These are phyloP conservation scores for Hypomecis punctinalis DNA, from an alignment of 2,888 invertebrate genomes.

Conservation along the genomic window DNA sequence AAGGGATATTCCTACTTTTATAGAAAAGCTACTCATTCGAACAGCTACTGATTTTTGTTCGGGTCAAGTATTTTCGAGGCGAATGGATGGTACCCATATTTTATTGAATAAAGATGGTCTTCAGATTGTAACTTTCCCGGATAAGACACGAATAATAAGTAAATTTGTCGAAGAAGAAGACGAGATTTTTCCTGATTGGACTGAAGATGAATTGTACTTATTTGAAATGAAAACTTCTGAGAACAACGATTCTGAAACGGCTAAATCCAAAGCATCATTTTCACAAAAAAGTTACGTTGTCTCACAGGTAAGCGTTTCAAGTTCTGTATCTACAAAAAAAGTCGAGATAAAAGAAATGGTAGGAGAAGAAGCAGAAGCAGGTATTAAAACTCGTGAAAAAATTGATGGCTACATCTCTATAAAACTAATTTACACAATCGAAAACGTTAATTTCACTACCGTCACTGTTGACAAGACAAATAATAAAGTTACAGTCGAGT, in stretches of 20 bases:
- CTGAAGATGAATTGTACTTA: conserved; percentile 65
- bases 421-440: conserved; percentile 66
- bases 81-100: conserved; percentile 73
- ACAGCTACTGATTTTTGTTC: conserved; percentile 75
- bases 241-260: conserved; percentile 47
- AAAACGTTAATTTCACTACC: conserved; percentile 83
- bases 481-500: conserved; percentile 62
- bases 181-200: conserved; percentile 76
- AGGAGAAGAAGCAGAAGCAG: conserved; percentile 44
- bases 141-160: conserved; percentile 73
- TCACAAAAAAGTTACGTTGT: conserved; percentile 59
- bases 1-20: conserved; percentile 50
- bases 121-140: conserved; percentile 69
- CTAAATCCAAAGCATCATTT: conserved; percentile 54
- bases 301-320: conserved; percentile 43
- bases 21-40: conserved; percentile 68
- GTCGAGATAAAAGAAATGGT: conserved; percentile 35
- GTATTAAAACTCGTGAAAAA: conserved; percentile 46
- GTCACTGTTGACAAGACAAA: conserved; percentile 71
- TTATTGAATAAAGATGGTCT: conserved; percentile 74
- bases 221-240: conserved; percentile 43
- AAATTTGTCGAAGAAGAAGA: conserved; percentile 63
- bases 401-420: conserved; percentile 72
- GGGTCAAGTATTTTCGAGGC: conserved; percentile 73
- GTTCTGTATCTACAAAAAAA: conserved; percentile 49